phyloP scores from a whole-genome alignment of 2,888 invertebrate species.

The Malacosoma neustria region DNA sequence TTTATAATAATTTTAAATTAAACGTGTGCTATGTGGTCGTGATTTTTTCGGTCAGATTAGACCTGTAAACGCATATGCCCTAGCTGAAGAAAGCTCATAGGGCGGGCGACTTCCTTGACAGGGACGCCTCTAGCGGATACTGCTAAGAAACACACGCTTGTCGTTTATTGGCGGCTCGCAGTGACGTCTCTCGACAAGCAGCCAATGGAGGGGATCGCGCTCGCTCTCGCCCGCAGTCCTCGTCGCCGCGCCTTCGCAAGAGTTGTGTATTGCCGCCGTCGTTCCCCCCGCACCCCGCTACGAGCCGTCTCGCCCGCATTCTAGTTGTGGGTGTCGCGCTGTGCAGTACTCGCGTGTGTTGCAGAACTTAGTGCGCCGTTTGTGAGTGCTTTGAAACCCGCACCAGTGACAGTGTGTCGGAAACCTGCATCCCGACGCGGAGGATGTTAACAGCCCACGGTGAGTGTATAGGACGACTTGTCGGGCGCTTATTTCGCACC shows the following conservation, averaged over 20 bases:
- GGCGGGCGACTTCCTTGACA: slow-evolving; percentile 62
- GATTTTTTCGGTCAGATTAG: slow-evolving; percentile 42
- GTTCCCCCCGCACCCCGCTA: slow-evolving; percentile 58
- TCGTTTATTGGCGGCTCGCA: slow-evolving; percentile 42
- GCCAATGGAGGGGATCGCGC: slow-evolving; percentile 59
- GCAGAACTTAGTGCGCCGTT: slow-evolving; percentile 69
- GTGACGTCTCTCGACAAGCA: slow-evolving; percentile 57
- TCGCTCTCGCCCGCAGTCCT: slow-evolving; percentile 66
- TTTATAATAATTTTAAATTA: not conserved
- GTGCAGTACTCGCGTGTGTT: slow-evolving; percentile 72
- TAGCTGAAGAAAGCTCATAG: slow-evolving; percentile 66
- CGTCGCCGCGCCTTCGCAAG: slow-evolving; percentile 68
- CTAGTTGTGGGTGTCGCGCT: slow-evolving; percentile 72
- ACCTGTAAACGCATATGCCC: slow-evolving; percentile 67
- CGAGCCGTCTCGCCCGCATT: slow-evolving; percentile 62
- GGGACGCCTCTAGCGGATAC: slow-evolving; percentile 47
- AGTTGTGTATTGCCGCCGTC: slow-evolving; percentile 60
- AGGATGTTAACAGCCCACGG: slow-evolving; percentile 75
- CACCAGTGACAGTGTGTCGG: slow-evolving; percentile 70
- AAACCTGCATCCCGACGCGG: slow-evolving; percentile 57
- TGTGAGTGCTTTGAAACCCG: slow-evolving; percentile 68
- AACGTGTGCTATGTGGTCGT: slow-evolving; percentile 29
- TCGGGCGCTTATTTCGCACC: slow-evolving; percentile 46
- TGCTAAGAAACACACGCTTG: slow-evolving; percentile 28
- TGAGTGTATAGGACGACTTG: slow-evolving; percentile 51